Evolutionary conservation across 1,140 invertebrate species (phyloP).

Genomic region (Berghia stephanieae): DNA sequence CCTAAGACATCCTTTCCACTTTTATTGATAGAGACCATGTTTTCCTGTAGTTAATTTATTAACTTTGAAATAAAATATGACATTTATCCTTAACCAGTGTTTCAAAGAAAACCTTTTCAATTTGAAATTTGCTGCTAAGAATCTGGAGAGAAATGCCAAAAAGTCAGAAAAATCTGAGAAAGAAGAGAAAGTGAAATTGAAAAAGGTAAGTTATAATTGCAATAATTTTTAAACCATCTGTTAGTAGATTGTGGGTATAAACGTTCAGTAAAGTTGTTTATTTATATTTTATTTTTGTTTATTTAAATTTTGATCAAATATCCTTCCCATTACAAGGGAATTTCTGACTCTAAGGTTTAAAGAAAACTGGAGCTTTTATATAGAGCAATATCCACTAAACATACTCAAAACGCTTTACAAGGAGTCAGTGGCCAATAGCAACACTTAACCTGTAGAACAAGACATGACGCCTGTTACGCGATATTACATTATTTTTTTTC

Average conservation of each 20-base stretch:
- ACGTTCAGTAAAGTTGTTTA: not conserved
- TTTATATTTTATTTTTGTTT: not conserved
- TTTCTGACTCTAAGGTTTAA: too few relatives aligned
- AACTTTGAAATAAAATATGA: too few relatives aligned
- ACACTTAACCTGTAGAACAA: too few relatives aligned
- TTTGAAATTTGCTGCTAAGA: slow-evolving; percentile 98
- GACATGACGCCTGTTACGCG: too few relatives aligned
- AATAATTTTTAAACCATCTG: not conserved
- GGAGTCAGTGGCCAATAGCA: too few relatives aligned
- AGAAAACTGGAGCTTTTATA: too few relatives aligned
- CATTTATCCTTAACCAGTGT: slow-evolving; percentile 38
- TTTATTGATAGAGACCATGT: too few relatives aligned
- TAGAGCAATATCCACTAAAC: too few relatives aligned
- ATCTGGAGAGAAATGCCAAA: slow-evolving; percentile 95
- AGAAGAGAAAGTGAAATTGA: slow-evolving; percentile 93
- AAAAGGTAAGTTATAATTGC: slow-evolving; percentile 75
- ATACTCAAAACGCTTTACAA: too few relatives aligned
- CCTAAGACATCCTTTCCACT: too few relatives aligned
- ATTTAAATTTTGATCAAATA: not conserved
- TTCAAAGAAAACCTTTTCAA: slow-evolving; percentile 91
- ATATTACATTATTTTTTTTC: too few relatives aligned
- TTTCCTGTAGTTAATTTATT: too few relatives aligned
- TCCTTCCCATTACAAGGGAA: not conserved
- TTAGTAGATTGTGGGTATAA: not conserved
- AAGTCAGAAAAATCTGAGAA: slow-evolving; percentile 98